Base-by-base conservation (phyloP, 1,140 invertebrate genomes). In the Asobara japonica region DNA sequence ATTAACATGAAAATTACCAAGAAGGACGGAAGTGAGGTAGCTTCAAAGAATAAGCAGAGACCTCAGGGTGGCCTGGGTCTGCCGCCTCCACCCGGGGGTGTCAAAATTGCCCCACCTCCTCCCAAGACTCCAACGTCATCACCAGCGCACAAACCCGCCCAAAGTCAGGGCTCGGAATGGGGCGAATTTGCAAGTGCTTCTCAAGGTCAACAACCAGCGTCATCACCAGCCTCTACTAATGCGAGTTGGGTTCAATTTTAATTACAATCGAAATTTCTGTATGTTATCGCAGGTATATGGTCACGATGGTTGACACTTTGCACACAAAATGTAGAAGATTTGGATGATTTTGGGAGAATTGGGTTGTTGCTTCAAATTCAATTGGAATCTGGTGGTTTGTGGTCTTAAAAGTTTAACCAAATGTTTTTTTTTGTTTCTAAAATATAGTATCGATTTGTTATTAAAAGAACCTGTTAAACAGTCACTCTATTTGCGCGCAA, bases 1-100 rank as follows among this genome's bases (percentile, higher is more conserved):
- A 97, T 99, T 48, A 99, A 99, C 83, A 97, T 97, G 94, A 96
- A 96, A 88, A 97, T 99, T 78, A 96, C 95, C 94, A 96, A 95
- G 91, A 97, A 96, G 89, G 94, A 96, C 88, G 94, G 94, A 7
- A 92, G 91, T 76, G 94, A 95, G 78, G 89, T 88, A 65, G 78
- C 88, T 79, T 85, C 89, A 84, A 87, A 91, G 84, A 83, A 91
- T 76, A 91, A 91, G 81, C 86, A 91, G 81, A 87, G 91, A 80
- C 80, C 89, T 74, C 81, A 81, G 67, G 81, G 85, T 45, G 91
- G 91, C 22, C 89, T 92, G 31, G 89, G 95, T 67, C 89, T 96
- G 30, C 95, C 96, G 69, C 96, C 96, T 48, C 96, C 96, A 30
- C 95, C 96, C 29, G 93, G 94, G 20, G 93, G 90, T 51, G 83